These are phyloP conservation scores for Limanda limanda DNA, from an alignment of 2,113 vertebrate genomes.

Conservation along the genomic window DNA sequence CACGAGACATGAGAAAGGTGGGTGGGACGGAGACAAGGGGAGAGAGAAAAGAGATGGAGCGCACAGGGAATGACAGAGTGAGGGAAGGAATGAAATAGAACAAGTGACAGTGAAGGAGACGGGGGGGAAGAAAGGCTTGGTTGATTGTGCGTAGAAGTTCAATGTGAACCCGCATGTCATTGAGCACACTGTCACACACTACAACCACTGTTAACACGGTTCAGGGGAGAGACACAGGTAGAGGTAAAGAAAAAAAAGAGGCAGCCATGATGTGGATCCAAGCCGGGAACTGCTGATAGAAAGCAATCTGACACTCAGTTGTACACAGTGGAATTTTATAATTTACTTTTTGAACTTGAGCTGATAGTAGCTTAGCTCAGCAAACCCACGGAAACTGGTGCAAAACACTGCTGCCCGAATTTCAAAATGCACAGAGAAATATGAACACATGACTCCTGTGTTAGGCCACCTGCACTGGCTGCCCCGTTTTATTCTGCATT, in stretches of 20 bases:
- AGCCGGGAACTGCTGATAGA: background rate
- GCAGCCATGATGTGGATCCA: background rate
- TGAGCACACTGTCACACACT: slow-evolving; percentile 1
- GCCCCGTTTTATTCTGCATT: no score
- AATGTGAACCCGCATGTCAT: slow-evolving; percentile 6
- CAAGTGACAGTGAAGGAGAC: background rate
- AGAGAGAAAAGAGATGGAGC: background rate
- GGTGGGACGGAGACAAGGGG: slow-evolving; percentile 1
- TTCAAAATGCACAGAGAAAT: no score
- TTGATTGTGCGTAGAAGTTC: slow-evolving; percentile 8
- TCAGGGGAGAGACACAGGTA: background rate
- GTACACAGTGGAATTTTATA: background rate
- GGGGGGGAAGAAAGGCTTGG: background rate
- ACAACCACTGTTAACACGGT: background rate
- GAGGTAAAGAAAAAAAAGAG: background rate
- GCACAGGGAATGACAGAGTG: slow-evolving; percentile 15
- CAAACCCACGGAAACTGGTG: background rate
- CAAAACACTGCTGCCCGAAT: no score
- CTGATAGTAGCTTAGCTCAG: background rate
- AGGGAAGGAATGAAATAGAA: background rate
- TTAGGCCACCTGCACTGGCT: no score
- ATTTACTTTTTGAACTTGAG: background rate
- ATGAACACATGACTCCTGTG: no score
- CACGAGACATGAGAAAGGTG: slow-evolving; percentile 29
- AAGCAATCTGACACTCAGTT: background rate